A percentile compares a stretch with the other conserved stretches of the same genome.
Evolutionary conservation across 2,113 vertebrate genomes (phyloP).

Genomic region (Austrofundulus limnaeus): DNA sequence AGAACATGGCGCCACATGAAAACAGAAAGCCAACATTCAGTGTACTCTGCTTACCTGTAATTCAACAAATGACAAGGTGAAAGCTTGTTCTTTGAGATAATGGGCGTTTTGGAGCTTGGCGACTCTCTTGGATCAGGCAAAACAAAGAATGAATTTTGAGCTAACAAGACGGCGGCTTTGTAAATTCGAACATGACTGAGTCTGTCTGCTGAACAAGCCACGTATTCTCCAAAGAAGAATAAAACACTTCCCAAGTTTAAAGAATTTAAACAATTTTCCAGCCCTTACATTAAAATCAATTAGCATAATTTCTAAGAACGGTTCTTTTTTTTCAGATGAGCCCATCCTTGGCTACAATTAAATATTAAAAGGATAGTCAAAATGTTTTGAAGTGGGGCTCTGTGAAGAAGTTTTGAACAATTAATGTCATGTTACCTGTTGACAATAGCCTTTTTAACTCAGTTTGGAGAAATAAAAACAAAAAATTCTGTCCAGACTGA

Average conservation of each 20-base stretch:
- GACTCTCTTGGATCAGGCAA: conserved; percentile 4
- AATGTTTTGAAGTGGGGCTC: no score
- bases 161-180: background rate
- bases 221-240: background rate
- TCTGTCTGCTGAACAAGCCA: background rate
- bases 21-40: conserved; percentile 24
- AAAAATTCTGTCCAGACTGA: no score
- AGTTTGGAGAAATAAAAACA: no score
- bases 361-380: no score
- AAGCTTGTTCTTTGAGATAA: conserved; percentile 5
- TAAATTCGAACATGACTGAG: background rate
- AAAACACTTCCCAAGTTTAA: background rate
- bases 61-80: background rate
- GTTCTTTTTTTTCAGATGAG: no score
- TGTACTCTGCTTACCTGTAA: background rate
- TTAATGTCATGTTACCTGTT: no score
- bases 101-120: conserved; percentile 4
- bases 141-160: background rate
- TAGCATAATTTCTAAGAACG: no score
- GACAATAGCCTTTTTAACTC: no score
- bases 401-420: no score
- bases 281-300: no score
- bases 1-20: conserved; percentile 13
- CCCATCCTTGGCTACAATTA: background rate
- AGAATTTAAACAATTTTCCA: background rate